Conservation (phyloP, 2,888 invertebrate species). For the Azorinus chamasolen region DNA sequence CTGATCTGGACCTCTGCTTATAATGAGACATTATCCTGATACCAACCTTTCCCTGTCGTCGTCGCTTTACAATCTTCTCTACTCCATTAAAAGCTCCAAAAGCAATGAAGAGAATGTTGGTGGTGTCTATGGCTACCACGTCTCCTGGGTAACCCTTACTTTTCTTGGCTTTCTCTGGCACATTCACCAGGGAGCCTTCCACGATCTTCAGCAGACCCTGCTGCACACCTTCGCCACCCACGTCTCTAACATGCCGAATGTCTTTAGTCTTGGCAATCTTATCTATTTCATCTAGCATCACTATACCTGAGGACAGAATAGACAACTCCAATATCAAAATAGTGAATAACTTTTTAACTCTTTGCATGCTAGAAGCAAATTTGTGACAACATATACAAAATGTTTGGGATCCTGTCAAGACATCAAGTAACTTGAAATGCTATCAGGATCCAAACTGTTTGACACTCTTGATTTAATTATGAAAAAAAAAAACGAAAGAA, state of each 20-base stretch:
- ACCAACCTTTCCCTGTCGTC: constrained; percentile 87
- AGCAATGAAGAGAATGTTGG: constrained; percentile 99
- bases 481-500: too few relatives aligned
- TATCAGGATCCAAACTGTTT: too few relatives aligned
- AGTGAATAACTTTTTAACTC: too few relatives aligned
- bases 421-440: too few relatives aligned
- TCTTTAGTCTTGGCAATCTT: constrained; percentile 99
- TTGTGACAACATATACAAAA: too few relatives aligned
- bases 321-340: too few relatives aligned
- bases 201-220: constrained; percentile 94
- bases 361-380: too few relatives aligned
- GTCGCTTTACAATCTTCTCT: constrained; percentile 94
- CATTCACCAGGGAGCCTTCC: constrained; percentile 99
- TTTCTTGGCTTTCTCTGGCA: constrained; percentile 90
- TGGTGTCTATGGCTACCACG: constrained; percentile 98
- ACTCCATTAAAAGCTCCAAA: constrained; percentile 99
- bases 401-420: too few relatives aligned
- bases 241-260: constrained; percentile 96
- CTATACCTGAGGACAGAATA: constrained; percentile 90
- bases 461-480: too few relatives aligned
- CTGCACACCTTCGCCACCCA: constrained; percentile 99
- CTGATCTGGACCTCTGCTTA: too few relatives aligned
- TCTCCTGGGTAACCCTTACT: constrained; percentile 91
- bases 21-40: too few relatives aligned
- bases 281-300: constrained; percentile 99